Percentiles rank a stretch among this genome's conserved stretches.
phyloP scores from a whole-genome alignment of 2,888 invertebrate genomes.

The Drosophila mulleri region DNA sequence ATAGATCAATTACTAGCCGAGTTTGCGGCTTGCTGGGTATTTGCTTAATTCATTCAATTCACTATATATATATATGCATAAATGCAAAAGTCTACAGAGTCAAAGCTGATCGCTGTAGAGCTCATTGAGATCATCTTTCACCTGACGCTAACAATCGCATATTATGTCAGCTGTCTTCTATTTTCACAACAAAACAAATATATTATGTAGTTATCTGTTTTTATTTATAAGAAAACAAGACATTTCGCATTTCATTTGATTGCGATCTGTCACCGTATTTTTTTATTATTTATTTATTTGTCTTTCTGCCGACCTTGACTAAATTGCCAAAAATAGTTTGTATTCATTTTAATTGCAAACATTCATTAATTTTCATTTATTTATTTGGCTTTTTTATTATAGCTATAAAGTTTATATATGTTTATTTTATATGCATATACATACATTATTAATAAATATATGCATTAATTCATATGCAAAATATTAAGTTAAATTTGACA shows the following conservation, averaged over 20 bases:
- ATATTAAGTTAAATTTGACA: not conserved
- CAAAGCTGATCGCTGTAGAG: not conserved
- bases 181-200: not conserved
- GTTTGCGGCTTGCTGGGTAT: not conserved
- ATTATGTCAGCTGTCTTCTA: not conserved
- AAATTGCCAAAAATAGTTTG: not conserved
- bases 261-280: not conserved
- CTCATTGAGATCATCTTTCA: not conserved
- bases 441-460: not conserved
- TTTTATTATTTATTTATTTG: not conserved
- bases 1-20: constrained; percentile 9
- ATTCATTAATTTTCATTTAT: not conserved
- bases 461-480: not conserved
- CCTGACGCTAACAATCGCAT: not conserved
- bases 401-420: not conserved
- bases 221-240: not conserved
- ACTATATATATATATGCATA: not conserved
- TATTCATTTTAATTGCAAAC: not conserved
- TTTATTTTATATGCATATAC: not conserved
- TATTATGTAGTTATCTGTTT: not conserved
- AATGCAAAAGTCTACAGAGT: not conserved
- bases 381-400: not conserved
- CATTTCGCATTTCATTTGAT: not conserved
- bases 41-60: constrained; percentile 7
- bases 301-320: not conserved